These are phyloP conservation scores for Phortica magna DNA, from an alignment of 2,888 invertebrate genomes.

Conservation along the genomic window DNA sequence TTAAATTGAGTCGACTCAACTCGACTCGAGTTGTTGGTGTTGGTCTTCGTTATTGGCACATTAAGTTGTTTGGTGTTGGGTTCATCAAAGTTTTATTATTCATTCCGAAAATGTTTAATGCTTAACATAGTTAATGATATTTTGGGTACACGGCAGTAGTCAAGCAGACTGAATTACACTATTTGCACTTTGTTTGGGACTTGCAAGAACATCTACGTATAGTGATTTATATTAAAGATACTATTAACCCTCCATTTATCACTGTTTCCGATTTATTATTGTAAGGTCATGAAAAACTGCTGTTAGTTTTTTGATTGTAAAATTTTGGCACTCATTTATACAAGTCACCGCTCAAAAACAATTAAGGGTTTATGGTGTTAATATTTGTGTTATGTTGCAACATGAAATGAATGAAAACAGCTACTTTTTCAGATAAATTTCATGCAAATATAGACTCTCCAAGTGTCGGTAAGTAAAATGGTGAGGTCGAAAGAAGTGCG, in stretches of 20 bases:
- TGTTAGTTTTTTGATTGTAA: too few species aligned
- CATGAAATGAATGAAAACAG: constrained; percentile 1
- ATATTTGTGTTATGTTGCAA: background rate
- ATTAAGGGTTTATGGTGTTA: background rate
- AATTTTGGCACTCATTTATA: too few species aligned
- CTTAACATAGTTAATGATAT: background rate
- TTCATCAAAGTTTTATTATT: constrained; percentile 21
- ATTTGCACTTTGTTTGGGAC: too few species aligned
- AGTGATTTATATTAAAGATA: too few species aligned
- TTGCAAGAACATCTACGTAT: too few species aligned
- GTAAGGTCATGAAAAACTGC: too few species aligned
- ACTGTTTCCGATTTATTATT: too few species aligned
- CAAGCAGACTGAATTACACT: too few species aligned
- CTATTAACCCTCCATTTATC: too few species aligned
- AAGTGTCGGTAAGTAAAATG: background rate
- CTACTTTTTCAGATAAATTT: background rate
- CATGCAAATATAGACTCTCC: background rate
- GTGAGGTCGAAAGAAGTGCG: background rate
- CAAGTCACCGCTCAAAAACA: too few species aligned
- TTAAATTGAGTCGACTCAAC: background rate
- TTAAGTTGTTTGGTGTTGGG: constrained; percentile 13
- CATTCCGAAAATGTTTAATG: background rate
- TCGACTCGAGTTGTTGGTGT: constrained; percentile 9
- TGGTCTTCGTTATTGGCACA: background rate
- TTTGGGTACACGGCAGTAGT: too few species aligned